phyloP scores from a whole-genome alignment of 2,888 invertebrate species.

The Zhuqinia jingwanae region DNA sequence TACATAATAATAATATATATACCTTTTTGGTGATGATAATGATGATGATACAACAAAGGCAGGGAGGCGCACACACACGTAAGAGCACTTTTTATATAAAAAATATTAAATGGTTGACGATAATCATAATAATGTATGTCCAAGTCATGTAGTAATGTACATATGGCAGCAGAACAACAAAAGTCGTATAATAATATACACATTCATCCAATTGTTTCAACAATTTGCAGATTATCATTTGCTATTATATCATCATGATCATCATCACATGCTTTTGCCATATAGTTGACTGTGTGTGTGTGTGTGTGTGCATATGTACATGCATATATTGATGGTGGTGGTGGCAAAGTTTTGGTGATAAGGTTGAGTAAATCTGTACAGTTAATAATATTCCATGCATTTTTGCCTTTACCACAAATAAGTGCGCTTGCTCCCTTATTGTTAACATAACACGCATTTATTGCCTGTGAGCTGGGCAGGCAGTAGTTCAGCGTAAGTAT shows the following conservation, averaged over 20 bases:
- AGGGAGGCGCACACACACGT: neutral
- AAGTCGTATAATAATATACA: neutral
- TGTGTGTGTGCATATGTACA: too few species aligned
- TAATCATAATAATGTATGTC: conserved; percentile 10
- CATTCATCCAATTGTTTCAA: conserved; percentile 58
- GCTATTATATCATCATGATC: conserved; percentile 26
- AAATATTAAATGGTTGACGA: conserved; percentile 34
- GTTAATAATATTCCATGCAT: conserved; percentile 54
- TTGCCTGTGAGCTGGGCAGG: neutral
- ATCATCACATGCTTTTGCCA: conserved; percentile 33
- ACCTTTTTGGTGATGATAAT: conserved; percentile 20
- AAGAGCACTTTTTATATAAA: conserved; percentile 34
- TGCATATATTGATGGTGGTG: conserved; percentile 33
- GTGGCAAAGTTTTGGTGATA: conserved; percentile 34
- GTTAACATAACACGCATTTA: neutral
- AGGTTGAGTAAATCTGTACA: conserved; percentile 62
- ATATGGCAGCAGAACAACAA: neutral
- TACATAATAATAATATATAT: conserved; percentile 8
- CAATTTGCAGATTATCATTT: conserved; percentile 61
- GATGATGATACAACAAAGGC: conserved; percentile 45
- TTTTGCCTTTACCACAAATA: conserved; percentile 27
- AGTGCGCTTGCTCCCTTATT: neutral
- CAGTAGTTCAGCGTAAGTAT: neutral
- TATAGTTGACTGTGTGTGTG: neutral
- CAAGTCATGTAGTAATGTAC: conserved; percentile 16